phyloP scores from a whole-genome alignment of 2,888 invertebrate genomes.

The Diabrotica balteata region DNA sequence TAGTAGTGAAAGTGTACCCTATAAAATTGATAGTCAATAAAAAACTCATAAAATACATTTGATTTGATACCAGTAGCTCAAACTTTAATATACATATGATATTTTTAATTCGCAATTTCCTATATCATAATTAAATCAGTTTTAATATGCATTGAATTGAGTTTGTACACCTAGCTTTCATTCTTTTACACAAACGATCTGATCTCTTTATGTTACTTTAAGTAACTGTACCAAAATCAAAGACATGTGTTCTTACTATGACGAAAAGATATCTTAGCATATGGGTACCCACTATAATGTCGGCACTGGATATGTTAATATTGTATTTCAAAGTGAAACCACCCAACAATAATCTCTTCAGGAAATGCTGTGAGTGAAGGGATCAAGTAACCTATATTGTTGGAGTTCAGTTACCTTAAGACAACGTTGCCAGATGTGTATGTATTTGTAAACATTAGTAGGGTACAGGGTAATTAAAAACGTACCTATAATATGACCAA shows the following conservation, averaged over 20 bases:
- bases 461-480: too few species aligned
- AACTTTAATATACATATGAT: too few species aligned
- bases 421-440: not conserved
- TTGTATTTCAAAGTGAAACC: constrained; percentile 10
- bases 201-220: too few species aligned
- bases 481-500: too few species aligned
- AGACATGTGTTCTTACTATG: too few species aligned
- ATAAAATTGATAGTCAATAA: too few species aligned
- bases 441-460: not conserved
- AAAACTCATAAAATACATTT: too few species aligned
- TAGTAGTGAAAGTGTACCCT: too few species aligned
- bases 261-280: not conserved
- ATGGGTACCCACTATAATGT: constrained; percentile 5
- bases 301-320: not conserved
- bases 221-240: too few species aligned
- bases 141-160: not conserved
- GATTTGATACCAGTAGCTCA: too few species aligned
- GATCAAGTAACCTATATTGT: constrained; percentile 10
- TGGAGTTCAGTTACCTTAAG: constrained; percentile 10
- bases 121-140: not conserved
- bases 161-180: too few species aligned
- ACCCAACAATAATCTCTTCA: constrained; percentile 10
- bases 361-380: constrained; percentile 6
- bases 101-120: constrained; percentile 2
- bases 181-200: too few species aligned